Evolutionary conservation across 1,140 invertebrate genomes (phyloP).

Genomic region (Drosophila nasuta): DNA sequence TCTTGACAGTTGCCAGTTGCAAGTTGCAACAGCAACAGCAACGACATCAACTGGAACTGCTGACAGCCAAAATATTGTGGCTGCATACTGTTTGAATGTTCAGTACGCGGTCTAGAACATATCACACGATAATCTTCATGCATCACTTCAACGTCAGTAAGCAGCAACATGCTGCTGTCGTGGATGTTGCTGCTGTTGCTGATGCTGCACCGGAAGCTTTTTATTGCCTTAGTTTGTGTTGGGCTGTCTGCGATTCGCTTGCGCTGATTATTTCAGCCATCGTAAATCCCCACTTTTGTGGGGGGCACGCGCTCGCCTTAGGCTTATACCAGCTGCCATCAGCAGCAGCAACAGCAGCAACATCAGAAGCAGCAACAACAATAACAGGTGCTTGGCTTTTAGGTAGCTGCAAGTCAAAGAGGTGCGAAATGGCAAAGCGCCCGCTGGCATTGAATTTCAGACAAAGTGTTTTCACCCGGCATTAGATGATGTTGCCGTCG

Average conservation of each 20-base stretch:
- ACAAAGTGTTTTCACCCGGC: conserved; percentile 77
- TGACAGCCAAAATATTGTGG: conserved; percentile 73
- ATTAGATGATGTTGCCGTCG: conserved; percentile 76
- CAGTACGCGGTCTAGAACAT: conserved; percentile 66
- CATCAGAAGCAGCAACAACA: conserved; percentile 31
- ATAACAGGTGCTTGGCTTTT: conserved; percentile 61
- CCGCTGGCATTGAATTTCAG: conserved; percentile 82
- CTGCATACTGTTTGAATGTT: conserved; percentile 26
- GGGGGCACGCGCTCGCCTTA: conserved; percentile 67
- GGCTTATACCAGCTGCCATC: conserved; percentile 50
- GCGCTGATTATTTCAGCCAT: conserved; percentile 73
- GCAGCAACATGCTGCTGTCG: conserved; percentile 41
- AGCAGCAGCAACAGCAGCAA: conserved; percentile 27
- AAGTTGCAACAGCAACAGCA: conserved; percentile 33
- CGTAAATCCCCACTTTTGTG: conserved; percentile 78
- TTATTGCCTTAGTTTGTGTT: conserved; percentile 67
- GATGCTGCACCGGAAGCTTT: conserved; percentile 76
- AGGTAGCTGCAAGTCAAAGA: conserved; percentile 77
- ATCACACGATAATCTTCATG: conserved; percentile 83
- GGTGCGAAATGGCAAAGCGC: conserved; percentile 80
- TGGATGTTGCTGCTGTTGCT: conserved; percentile 16
- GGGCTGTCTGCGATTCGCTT: conserved; percentile 69
- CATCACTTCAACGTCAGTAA: conserved; percentile 76
- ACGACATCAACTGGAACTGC: conserved; percentile 29
- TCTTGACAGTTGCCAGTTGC: conserved; percentile 25